Evolutionary conservation across 2,888 invertebrate genomes (phyloP).

Genomic region (Chironomus tentans): DNA sequence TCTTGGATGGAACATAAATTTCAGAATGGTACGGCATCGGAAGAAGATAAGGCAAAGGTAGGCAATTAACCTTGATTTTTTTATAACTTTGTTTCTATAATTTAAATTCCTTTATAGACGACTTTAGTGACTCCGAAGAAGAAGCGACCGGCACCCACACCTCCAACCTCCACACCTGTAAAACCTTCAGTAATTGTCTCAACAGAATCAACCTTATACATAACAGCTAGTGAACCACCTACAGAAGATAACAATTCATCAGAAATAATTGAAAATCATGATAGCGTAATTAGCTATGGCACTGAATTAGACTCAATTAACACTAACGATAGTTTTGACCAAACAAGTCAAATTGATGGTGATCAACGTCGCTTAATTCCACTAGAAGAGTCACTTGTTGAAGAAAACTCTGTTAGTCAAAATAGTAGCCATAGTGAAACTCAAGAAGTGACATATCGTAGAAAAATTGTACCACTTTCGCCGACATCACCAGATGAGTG

Average conservation of each 20-base stretch:
- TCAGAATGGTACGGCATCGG: background rate
- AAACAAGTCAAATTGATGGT: background rate
- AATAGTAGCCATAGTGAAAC: constrained; percentile 29
- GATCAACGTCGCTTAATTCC: constrained; percentile 33
- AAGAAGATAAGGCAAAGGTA: too few relatives aligned
- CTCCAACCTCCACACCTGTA: constrained; percentile 43
- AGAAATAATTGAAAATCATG: background rate
- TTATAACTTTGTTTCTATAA: background rate
- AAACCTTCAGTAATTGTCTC: background rate
- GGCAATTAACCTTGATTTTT: too few relatives aligned
- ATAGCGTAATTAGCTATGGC: background rate
- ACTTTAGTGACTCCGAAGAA: constrained; percentile 45
- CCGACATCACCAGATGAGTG: background rate
- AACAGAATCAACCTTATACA: background rate
- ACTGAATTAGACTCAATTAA: background rate
- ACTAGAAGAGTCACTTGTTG: constrained; percentile 33
- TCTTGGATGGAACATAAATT: background rate
- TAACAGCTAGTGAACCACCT: background rate
- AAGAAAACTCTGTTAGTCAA: constrained; percentile 4
- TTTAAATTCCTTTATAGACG: too few relatives aligned
- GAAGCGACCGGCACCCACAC: constrained; percentile 57
- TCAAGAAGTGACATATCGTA: constrained; percentile 35
- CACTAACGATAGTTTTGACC: background rate
- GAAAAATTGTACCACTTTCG: constrained; percentile 33
- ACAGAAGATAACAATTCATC: background rate